Evolutionary conservation across 2,113 vertebrate genomes (phyloP), one percentile per base, ranked within the genome.

Genomic region (Grantiella picta): DNA sequence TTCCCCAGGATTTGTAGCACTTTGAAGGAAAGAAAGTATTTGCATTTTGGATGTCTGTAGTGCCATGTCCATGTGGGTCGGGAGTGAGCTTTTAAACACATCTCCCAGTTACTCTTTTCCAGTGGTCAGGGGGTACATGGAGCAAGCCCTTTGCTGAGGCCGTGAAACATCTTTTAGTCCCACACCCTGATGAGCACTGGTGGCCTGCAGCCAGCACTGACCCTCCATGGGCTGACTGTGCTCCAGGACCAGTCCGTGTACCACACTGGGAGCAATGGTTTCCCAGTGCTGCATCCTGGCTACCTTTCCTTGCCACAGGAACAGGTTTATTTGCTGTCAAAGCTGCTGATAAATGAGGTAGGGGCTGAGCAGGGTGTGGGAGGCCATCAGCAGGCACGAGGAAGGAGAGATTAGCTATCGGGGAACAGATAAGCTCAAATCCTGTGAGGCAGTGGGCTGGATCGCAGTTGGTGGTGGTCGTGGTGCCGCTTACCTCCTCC

Each of bases 11-110:
- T 72, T 81, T 79, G 19, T 45, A 27, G 29, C 22, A 24, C 77
- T 86, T 75, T 44, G 81, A 89, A 54, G 64, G 45, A 52, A 71
- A 65, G 23, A n/a, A 45, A 36, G 9, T 23, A 3, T 88, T 79
- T 94, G 44, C 11, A 4, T 29, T 33, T 12, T 18, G 52, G 29
- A 4, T 40, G 10, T 40, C 60, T 36, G 42, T 11, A 3, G 28
- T 22, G 54, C 21, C 29, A 1, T 2, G 14, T 57, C 82, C 0
- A 0, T 21, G 31, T 31, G 50, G 20, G 18, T 45, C 0, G 0
- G 38, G 14, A 53, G 31, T 0, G 0, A 77, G 29, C 16, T 73
- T 81, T 70, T 45, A 18, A 71, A 59, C 4, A 10, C 5, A 5
- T 49, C 29, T 87, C 35, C 70, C 33, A 13, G 25, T 81, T 59